These are phyloP conservation scores for Cynaeus angustus DNA, from an alignment of 2,888 invertebrate species.

Conservation along the genomic window DNA sequence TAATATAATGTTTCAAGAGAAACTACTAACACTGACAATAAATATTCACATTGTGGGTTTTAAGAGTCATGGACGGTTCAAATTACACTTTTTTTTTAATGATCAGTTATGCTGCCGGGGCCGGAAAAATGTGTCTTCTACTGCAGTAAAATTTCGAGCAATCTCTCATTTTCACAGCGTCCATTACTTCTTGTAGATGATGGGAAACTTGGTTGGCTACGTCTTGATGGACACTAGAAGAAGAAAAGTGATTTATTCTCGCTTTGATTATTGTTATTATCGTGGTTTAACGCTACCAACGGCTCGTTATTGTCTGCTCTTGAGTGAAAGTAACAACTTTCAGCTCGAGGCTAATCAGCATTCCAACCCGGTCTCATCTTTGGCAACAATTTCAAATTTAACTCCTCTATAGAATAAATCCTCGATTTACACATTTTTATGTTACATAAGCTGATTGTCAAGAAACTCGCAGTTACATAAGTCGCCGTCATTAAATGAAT, in stretches of 20 bases:
- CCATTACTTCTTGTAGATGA: conserved; percentile 84
- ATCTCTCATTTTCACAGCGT: conserved; percentile 80
- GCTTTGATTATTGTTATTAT: background rate
- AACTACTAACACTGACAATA: conserved; percentile 43
- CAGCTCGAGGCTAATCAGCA: conserved; percentile 39
- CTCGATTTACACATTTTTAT: conserved; percentile 25
- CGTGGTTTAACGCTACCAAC: conserved; percentile 27
- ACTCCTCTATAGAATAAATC: conserved; percentile 19
- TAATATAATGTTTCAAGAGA: conserved; percentile 49
- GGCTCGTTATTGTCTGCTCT: conserved; percentile 37
- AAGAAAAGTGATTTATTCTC: background rate
- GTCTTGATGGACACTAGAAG: conserved; percentile 77
- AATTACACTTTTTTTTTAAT: conserved; percentile 3
- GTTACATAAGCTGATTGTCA: conserved; percentile 15
- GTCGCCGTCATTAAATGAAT: conserved; percentile 8
- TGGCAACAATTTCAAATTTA: conserved; percentile 3
- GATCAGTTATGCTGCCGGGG: conserved; percentile 59
- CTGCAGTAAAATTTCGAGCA: conserved; percentile 79
- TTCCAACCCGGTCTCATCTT: conserved; percentile 39
- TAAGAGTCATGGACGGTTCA: conserved; percentile 28
- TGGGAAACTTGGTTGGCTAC: conserved; percentile 76
- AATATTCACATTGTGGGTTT: conserved; percentile 37
- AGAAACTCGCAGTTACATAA: conserved; percentile 27
- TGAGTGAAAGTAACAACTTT: conserved; percentile 47
- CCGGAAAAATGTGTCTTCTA: conserved; percentile 62